These are phyloP conservation scores for Crotalus horridus DNA, from an alignment of 2,113 vertebrate genomes.

Conservation along the genomic window DNA sequence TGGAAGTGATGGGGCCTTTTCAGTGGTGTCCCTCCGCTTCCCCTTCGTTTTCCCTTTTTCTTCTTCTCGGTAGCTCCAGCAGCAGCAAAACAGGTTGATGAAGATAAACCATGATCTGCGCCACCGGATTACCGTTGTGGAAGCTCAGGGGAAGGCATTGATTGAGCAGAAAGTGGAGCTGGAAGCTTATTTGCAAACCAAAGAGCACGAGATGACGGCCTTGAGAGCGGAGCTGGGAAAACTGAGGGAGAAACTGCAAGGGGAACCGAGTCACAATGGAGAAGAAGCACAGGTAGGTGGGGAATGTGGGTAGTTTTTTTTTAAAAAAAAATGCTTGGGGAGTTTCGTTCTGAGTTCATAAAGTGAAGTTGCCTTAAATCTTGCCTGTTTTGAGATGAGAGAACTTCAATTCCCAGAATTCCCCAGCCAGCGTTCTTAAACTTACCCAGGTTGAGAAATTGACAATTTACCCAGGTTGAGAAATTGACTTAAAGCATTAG, in stretches of 20 bases:
- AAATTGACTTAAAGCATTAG: neutral
- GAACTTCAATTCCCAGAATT: neutral
- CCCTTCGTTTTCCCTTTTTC: no score
- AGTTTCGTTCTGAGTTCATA: neutral
- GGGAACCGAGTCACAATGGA: conserved; percentile 66
- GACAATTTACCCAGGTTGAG: neutral
- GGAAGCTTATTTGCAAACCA: conserved; percentile 85
- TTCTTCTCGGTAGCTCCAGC: conserved; percentile 81
- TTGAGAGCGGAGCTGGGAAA: conserved; percentile 81
- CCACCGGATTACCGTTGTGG: conserved; percentile 89
- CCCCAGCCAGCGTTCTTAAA: neutral
- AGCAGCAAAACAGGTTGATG: conserved; percentile 94
- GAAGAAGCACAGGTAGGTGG: conserved; percentile 68
- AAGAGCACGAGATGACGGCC: conserved; percentile 84
- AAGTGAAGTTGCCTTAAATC: neutral
- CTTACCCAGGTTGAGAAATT: neutral
- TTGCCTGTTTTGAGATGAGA: neutral
- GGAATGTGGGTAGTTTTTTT: neutral
- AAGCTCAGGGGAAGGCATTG: conserved; percentile 91
- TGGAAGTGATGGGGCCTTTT: neutral
- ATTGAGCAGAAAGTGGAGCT: conserved; percentile 97
- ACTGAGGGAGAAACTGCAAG: conserved; percentile 80
- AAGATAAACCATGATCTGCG: conserved; percentile 97
- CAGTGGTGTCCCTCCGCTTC: neutral
- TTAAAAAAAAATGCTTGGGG: neutral